Evolutionary conservation across 2,888 invertebrate genomes (phyloP), one percentile per base, ranked within the genome.

Genomic region (Trichopoda pennipes): DNA sequence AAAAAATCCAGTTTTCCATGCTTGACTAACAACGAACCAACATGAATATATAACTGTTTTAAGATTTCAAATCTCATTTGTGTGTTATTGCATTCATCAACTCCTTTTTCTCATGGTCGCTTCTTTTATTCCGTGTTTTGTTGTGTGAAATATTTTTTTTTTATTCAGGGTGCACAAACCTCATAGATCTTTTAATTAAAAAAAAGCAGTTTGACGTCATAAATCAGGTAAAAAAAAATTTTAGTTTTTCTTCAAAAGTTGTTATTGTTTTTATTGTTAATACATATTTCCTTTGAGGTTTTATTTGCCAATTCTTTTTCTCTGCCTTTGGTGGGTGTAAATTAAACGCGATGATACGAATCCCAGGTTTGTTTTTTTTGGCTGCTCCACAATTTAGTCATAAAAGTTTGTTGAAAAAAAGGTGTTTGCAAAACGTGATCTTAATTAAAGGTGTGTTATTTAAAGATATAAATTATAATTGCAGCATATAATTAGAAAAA

Each of bases 371-470:
- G 47, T 66, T 66, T 35, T 66, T 35, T n/a, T 51, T 23, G 47
- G 35, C 64, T 38, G 47, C 49, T 38, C 23, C 23, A 49, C 64
- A 64, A 74, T 66, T 75, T 75, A 74, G 56, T 58, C 66, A 56
- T 64, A 64, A 64, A 56, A 61, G 14, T 51, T 23, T 1, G 3
- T 17, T 28, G 47, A n/a, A 28, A 38, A 38, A 38, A 42, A 28
- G 19, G 38, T 49, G 51, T 35, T 51, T 42, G 28, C 51, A 58
- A 78, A 66, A 78, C 78, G 72, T 78, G 64, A 58, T 72, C 44
- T 58, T 58, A 66, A 78, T 78, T 78, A 53, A 78, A 72, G 60
- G 63, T 47, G 19, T 60, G 38, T 63, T 55, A 55, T 69, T 69
- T 53, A 47, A 69, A 76, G 44, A 12, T 35, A 76, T 76, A 76